These are phyloP conservation scores for Gymnothorax reevesii DNA, from an alignment of 2,797 vertebrate species.

Conservation along the genomic window DNA sequence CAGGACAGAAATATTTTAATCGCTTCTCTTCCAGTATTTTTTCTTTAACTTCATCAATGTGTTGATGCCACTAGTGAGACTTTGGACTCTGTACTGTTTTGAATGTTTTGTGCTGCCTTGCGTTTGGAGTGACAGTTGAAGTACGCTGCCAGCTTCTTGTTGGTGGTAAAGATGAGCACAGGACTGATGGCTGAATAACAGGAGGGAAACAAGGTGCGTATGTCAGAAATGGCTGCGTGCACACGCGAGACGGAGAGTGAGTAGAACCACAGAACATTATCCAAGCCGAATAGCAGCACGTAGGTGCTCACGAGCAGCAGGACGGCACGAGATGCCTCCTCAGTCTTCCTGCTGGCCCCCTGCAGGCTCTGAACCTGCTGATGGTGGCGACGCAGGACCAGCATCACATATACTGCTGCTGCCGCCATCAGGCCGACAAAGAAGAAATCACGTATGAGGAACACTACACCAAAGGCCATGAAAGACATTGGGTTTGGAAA, in stretches of 20 bases:
- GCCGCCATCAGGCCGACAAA: background rate
- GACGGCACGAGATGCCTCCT: conserved; percentile 45
- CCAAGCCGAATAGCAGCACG: background rate
- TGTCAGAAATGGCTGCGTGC: background rate
- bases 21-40: background rate
- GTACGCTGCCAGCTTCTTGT: background rate
- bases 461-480: background rate
- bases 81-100: background rate
- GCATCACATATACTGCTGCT: background rate
- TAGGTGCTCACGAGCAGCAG: conserved; percentile 42
- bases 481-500: background rate
- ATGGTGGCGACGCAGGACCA: background rate
- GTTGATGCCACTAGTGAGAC: background rate
- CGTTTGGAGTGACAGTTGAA: background rate
- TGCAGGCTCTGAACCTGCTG: background rate
- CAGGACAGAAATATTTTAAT: background rate
- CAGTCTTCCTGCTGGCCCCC: background rate
- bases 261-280: background rate
- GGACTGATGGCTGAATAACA: conserved; percentile 51
- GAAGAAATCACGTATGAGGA: background rate
- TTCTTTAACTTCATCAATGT: background rate
- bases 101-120: background rate
- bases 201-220: conserved; percentile 27
- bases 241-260: background rate
- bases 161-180: conserved; percentile 28